Base-by-base conservation (phyloP, 2,888 invertebrate genomes). In the Aplocera efformata region DNA sequence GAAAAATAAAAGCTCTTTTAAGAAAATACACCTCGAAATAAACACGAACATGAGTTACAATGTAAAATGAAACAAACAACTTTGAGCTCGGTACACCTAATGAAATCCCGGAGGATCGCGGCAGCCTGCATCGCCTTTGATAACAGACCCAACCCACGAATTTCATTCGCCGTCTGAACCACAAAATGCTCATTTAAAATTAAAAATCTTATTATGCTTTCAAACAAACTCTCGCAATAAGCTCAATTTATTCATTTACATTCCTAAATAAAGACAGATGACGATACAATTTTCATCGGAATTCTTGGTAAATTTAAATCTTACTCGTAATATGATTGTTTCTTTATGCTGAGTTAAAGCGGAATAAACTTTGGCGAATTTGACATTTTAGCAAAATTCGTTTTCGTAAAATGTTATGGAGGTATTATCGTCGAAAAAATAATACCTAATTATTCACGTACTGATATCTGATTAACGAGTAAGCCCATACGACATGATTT, bases 81-180 rank as follows among this genome's bases (percentile, higher is more conserved):
- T 60, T 57, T 65, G 61, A 68, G 69, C 67, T 65, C 61, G 48
- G 60, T 60, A 63, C 40, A 46, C 30, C 25, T 66, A 66, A 67
- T 65, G 57, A 61, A 71, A 71, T 69, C 70, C 68, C 61, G 33
- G 38, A 50, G 65, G 63, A 67, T 63, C 62, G 56, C 61, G 48
- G 41, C 49, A 56, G 68, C 63, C 72, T 77, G 77, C 70, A 66
- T 57, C 49, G 64, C 64, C 63, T 71, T 70, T 75, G 76, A 76
- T 76, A 76, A 74, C 69, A 52, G 43, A 45, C 57, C 48, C 56
- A 52, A 59, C 61, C 53, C 60, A 59, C 61, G 63, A 72, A 71
- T 67, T 64, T 63, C 48, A 63, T 52, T 62, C 54, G 46, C 55
- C 59, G 60, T 53, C 58, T 55, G 50, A 57, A 63, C 54, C 56